phyloP scores from a whole-genome alignment of 2,888 invertebrate species.

The Lasioglossum malachurum region DNA sequence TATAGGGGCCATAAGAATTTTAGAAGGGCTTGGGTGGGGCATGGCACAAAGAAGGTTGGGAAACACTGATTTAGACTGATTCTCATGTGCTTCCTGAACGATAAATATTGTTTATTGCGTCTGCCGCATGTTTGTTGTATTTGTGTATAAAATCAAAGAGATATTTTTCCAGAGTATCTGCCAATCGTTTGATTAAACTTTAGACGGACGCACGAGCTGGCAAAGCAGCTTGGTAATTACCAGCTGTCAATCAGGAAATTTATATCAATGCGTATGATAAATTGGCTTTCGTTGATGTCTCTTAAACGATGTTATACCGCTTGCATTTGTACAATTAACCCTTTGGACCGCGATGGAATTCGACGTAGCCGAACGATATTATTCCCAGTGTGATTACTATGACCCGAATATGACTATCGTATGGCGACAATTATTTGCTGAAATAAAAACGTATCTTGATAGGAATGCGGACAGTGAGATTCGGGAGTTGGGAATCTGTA shows the following conservation, averaged over 20 bases:
- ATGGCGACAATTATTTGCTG: neutral
- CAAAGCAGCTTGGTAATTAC: neutral
- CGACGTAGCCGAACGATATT: conserved; percentile 26
- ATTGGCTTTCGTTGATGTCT: conserved; percentile 30
- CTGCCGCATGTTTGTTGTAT: neutral
- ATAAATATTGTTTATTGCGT: neutral
- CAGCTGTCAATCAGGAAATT: conserved; percentile 17
- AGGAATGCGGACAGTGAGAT: neutral
- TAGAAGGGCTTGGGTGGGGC: too few species aligned
- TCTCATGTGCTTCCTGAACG: neutral
- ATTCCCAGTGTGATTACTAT: neutral
- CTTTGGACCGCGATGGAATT: conserved; percentile 31
- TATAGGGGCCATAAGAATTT: too few species aligned
- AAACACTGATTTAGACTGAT: too few species aligned
- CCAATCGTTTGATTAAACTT: neutral
- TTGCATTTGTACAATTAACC: conserved; percentile 44
- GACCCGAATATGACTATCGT: neutral
- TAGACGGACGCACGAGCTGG: neutral
- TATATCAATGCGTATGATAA: conserved; percentile 27
- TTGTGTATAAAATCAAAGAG: neutral
- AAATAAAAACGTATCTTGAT: neutral
- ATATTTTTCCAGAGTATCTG: neutral
- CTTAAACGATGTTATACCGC: conserved; percentile 35
- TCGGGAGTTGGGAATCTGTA: neutral
- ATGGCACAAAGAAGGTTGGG: too few species aligned